Evolutionary conservation across 2,113 vertebrate genomes (phyloP), one percentile per base, ranked within the genome.

Genomic region (Sitta europaea): DNA sequence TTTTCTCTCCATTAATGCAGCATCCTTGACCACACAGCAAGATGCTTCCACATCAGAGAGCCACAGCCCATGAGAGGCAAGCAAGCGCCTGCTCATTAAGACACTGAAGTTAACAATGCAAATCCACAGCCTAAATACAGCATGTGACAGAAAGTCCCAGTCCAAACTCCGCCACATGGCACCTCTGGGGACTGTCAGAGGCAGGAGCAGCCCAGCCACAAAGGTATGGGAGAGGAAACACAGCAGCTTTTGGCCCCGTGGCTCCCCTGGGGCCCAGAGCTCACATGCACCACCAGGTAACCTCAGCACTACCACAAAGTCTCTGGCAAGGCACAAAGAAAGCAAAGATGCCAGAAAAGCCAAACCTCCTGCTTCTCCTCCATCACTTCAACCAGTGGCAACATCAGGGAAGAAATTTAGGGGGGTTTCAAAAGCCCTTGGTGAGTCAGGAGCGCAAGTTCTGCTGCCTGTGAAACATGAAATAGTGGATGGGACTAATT

Each of bases 51-150:
- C 31, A 22, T 3, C 3, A 42, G 62, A 51, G 31, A 84, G 50
- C 77, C 68, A 27, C 22, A 86, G n/a, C 48, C 18, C 61, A 24
- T 0, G 2, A 54, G 48, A 80, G 45, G n/a, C 0, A 4, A 70
- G 55, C 57, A 48, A 95, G 57, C 0, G 3, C 27, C 50, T 47
- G 66, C 62, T 93, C 66, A 17, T 79, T 42, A 66, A 76, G 59
- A 63, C 29, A 51, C 11, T 5, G 45, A 61, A 65, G 54, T 35
- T 75, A 85, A 70, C 53, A 31, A 74, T 97, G 96, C 87, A 96
- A 95, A 95, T 96, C 59, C 76, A 61, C 78, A 88, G 48, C 78
- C 62, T 93, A 94, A 95, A 93, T 71, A 92, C 63, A 93, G 67
- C 0, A 2, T 48, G 51, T 43, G 36, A 58, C 90, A 93, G 90